Evolutionary conservation across 2,113 vertebrate species (phyloP).

Genomic region (Hassar affinis): DNA sequence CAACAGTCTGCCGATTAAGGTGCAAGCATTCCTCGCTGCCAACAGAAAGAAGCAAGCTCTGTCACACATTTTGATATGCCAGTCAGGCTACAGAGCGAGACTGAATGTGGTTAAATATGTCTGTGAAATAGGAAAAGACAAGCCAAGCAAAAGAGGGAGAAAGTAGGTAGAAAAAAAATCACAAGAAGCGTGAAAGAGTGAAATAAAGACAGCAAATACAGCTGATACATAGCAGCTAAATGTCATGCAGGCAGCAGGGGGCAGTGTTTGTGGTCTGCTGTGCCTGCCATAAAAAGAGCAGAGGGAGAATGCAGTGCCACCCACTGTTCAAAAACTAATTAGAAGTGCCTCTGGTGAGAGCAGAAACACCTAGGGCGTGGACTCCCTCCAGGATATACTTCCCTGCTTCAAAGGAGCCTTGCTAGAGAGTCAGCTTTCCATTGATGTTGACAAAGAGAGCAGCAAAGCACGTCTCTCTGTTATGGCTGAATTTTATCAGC

Average conservation of each 20-base stretch:
- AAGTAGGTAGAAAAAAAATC: not conserved
- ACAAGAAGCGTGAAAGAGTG: slow-evolving; percentile 13
- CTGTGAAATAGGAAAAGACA: slow-evolving; percentile 11
- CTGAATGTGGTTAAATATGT: slow-evolving; percentile 24
- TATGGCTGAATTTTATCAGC: slow-evolving; percentile 26
- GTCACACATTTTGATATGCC: slow-evolving; percentile 37
- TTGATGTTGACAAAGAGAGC: slow-evolving; percentile 55
- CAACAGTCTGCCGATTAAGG: slow-evolving; percentile 30
- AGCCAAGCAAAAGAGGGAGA: not conserved
- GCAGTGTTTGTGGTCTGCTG: slow-evolving; percentile 58
- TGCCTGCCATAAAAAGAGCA: slow-evolving; percentile 46
- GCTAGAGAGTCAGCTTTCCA: slow-evolving; percentile 56
- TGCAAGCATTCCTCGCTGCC: not conserved
- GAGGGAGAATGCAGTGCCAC: slow-evolving; percentile 33
- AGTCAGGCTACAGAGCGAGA: slow-evolving; percentile 15
- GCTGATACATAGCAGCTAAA: no score
- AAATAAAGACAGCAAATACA: slow-evolving; percentile 19
- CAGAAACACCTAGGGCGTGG: slow-evolving; percentile 49
- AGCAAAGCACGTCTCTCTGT: slow-evolving; percentile 50
- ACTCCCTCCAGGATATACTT: slow-evolving; percentile 52
- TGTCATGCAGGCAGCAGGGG: slow-evolving; percentile 61
- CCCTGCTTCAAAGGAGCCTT: slow-evolving; percentile 47
- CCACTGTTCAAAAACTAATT: slow-evolving; percentile 63
- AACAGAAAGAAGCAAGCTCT: slow-evolving; percentile 20
- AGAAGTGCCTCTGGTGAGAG: slow-evolving; percentile 60